Evolutionary conservation across 2,113 vertebrate genomes (phyloP), one percentile per base, ranked within the genome.

Genomic region (Gallinago undulata): DNA sequence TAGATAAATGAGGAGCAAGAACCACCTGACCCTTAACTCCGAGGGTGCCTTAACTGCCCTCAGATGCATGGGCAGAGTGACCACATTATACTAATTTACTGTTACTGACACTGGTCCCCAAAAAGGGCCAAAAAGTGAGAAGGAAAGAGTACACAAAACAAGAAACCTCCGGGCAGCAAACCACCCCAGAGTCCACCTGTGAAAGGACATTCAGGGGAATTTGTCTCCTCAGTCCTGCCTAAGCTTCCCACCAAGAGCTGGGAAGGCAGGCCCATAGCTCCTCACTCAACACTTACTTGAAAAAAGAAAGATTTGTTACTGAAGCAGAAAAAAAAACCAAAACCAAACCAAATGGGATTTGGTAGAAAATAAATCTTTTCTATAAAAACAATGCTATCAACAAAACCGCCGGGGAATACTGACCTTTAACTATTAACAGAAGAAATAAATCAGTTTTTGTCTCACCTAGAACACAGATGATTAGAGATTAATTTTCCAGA

Each of bases 261-360:
- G 19, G 45, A 89, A 76, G 17, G 19, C 47, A 73, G 31, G 69
- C 55, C 31, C 23, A 30, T 3, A 43, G n/a, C 27, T 80, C 45
- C n/a, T 41, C 24, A 18, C 22, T n/a, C n/a, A 62, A 45, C 21
- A 55, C 0, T 0, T 7, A 23, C 2, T 9, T 33, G 51, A 39
- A 74, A 69, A 69, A 79, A 22, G 23, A 80, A 80, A 77, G 19
- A 53, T 7, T 9, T 59, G 47, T 23, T 27, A 70, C 30, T 30
- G 31, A 72, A 56, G 27, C 1, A 0, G 31, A 15, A 59, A 39
- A 69, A 69, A 43, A 43, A 43, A 11, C 41, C 10, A 11, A 79
- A 81, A 35, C 15, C 16, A 45, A 43, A 47, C 9, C 7, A 72
- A 30, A 41, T 25, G 25, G 7, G 35, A 60, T 81, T 67, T 70